Conservation (phyloP, 2,113 vertebrate species). For the Notothenia rossii region DNA sequence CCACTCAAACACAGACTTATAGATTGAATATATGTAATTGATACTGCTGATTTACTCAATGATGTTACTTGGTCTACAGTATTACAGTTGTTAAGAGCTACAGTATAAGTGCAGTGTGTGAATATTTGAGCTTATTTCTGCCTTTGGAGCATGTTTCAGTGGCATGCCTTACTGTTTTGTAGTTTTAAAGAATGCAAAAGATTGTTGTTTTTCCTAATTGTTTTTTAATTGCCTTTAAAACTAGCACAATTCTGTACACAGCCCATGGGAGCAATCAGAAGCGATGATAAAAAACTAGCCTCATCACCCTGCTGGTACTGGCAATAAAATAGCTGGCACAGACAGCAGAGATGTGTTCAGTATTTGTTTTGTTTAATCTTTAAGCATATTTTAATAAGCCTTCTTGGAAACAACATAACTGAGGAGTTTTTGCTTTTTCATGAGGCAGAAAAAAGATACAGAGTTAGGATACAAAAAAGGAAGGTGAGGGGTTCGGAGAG, state of each 20-base stretch:
- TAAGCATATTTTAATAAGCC: conserved; percentile 47
- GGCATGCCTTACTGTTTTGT: not conserved
- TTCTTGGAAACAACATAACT: conserved; percentile 9
- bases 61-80: not conserved
- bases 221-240: conserved; percentile 25
- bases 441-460: not conserved
- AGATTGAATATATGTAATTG: too few relatives aligned
- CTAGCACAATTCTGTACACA: not conserved
- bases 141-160: conserved; percentile 1
- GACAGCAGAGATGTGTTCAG: conserved; percentile 26
- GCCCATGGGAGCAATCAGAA: conserved; percentile 32
- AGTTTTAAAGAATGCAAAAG: not conserved
- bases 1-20: too few relatives aligned
- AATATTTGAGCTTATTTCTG: not conserved
- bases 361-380: conserved; percentile 39
- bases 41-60: not conserved
- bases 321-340: conserved; percentile 31
- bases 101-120: not conserved
- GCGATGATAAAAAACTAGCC: conserved; percentile 33
- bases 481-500: not conserved
- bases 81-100: not conserved
- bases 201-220: not conserved
- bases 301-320: conserved; percentile 34
- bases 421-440: conserved; percentile 3
- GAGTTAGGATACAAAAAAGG: not conserved